phyloP scores from a whole-genome alignment of 1,140 invertebrate species.

The Propsilocerus akamusi region DNA sequence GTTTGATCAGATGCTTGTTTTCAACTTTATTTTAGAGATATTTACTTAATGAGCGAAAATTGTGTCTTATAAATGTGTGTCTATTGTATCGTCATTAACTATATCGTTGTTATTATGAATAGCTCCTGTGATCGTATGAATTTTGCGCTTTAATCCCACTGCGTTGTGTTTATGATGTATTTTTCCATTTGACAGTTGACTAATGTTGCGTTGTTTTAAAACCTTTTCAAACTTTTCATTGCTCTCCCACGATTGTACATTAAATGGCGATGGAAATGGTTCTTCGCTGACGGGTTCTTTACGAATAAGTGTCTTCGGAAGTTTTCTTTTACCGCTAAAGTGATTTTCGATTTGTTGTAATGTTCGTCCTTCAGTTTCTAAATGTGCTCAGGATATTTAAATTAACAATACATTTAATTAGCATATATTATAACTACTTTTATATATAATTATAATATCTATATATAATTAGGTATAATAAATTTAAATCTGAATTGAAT shows the following conservation, averaged over 20 bases:
- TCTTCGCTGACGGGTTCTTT: background rate
- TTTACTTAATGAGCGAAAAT: no score
- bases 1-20: no score
- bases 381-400: slow-evolving; percentile 40
- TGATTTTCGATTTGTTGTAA: slow-evolving; percentile 54
- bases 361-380: slow-evolving; percentile 69
- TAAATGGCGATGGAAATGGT: background rate
- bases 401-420: slow-evolving; percentile 27
- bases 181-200: background rate
- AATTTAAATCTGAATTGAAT: background rate
- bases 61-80: no score
- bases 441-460: no score
- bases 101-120: no score
- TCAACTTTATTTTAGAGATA: no score
- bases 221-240: background rate
- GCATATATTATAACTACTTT: no score
- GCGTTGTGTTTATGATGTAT: background rate
- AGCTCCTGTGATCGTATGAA: no score
- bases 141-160: no score
- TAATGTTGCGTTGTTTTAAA: background rate
- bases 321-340: slow-evolving; percentile 35
- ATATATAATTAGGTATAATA: no score
- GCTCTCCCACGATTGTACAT: background rate
- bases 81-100: no score
- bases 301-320: background rate